Conservation (phyloP, 2,888 invertebrate genomes). For the Trissolcus brochymenae region DNA sequence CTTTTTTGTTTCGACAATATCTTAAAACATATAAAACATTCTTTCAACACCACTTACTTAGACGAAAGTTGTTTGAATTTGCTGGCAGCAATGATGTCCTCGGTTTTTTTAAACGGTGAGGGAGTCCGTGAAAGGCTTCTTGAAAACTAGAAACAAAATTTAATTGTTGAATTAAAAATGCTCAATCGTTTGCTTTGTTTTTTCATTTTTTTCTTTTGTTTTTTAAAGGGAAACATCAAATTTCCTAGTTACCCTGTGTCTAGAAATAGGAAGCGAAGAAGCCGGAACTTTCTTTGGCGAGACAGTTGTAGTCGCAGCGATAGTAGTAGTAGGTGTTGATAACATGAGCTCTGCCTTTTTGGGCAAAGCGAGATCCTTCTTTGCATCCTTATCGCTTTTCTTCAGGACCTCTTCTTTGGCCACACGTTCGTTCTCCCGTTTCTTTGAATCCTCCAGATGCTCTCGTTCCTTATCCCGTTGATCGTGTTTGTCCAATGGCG, state of each 20-base stretch:
- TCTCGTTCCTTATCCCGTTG: constrained; percentile 61
- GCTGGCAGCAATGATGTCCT: constrained; percentile 72
- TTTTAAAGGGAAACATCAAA: neutral
- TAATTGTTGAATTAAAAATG: neutral
- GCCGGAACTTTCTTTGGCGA: constrained; percentile 72
- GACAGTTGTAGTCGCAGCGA: constrained; percentile 57
- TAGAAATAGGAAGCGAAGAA: constrained; percentile 65
- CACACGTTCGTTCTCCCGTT: constrained; percentile 57
- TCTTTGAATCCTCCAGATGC: constrained; percentile 53
- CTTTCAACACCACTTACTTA: constrained; percentile 59
- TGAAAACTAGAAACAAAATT: constrained; percentile 78
- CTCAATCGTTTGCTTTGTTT: neutral
- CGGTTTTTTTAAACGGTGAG: constrained; percentile 86
- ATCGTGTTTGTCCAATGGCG: constrained; percentile 67
- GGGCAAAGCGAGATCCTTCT: constrained; percentile 62
- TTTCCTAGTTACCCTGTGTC: constrained; percentile 68
- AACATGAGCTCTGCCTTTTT: constrained; percentile 65
- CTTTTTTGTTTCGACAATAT: too few species aligned
- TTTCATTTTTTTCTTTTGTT: too few species aligned
- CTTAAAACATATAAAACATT: neutral
- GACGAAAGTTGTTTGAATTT: constrained; percentile 65
- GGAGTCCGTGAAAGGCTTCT: constrained; percentile 90
- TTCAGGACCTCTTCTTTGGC: constrained; percentile 69
- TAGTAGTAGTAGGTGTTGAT: constrained; percentile 3
- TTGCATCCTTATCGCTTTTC: constrained; percentile 67